Conservation (phyloP, 2,888 invertebrate species). For the Plagiodera versicolora region DNA sequence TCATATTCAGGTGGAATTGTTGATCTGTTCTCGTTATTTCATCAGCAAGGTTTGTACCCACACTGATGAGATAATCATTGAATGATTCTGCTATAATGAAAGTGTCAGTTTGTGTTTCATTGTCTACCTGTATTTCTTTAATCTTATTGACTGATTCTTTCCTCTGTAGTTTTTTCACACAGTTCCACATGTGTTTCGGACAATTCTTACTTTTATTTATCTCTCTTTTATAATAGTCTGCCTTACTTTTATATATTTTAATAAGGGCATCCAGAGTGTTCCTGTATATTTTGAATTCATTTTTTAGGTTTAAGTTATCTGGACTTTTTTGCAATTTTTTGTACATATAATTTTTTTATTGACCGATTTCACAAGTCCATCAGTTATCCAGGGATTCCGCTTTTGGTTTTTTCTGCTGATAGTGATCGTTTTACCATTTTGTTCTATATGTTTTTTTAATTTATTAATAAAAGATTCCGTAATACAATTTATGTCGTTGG, state of each 20-base stretch:
- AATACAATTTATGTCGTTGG: slow-evolving; percentile 5
- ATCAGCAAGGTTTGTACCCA: slow-evolving; percentile 4
- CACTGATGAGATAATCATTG: slow-evolving; percentile 6
- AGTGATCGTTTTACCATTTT: background rate
- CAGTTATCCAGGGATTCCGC: slow-evolving; percentile 5
- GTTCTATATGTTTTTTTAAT: background rate
- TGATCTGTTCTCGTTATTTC: background rate
- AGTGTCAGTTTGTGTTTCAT: slow-evolving; percentile 2
- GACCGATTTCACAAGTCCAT: background rate
- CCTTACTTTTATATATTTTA: slow-evolving; percentile 8
- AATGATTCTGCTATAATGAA: slow-evolving; percentile 10
- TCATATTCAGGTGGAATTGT: background rate
- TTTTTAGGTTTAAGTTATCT: background rate
- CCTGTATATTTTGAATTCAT: slow-evolving; percentile 2
- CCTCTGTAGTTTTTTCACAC: slow-evolving; percentile 1
- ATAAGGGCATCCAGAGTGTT: background rate
- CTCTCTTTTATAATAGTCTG: slow-evolving; percentile 4
- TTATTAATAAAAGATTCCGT: slow-evolving; percentile 5
- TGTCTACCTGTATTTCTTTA: slow-evolving; percentile 7
- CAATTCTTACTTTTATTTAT: slow-evolving; percentile 8
- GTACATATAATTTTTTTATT: slow-evolving; percentile 7
- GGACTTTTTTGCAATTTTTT: background rate
- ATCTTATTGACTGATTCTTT: slow-evolving; percentile 7
- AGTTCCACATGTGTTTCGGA: slow-evolving; percentile 11
- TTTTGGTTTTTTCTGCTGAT: background rate